Conservation (phyloP, 2,113 vertebrate species). For the Tetrao urogallus region DNA sequence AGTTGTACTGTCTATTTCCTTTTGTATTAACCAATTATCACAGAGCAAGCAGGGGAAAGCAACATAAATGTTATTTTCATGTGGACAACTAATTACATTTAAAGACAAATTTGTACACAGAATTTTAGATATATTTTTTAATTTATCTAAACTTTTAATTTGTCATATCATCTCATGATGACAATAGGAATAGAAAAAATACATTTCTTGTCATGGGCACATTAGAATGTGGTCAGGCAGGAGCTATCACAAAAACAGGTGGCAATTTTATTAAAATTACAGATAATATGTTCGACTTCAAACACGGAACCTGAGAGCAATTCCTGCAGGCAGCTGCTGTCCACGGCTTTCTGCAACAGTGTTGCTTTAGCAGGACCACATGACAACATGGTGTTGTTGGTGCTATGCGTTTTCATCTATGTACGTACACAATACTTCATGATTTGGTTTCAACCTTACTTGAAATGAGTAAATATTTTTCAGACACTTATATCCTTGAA, state of each 20-base stretch:
- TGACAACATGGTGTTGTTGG: background rate
- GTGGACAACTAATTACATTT: constrained; percentile 32
- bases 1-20: background rate
- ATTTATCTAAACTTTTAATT: constrained; percentile 45
- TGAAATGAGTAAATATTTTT: background rate
- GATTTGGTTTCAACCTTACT: background rate
- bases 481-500: background rate
- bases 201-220: too few relatives aligned
- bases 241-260: background rate
- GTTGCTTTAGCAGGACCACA: background rate
- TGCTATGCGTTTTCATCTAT: background rate
- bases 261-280: constrained; percentile 37
- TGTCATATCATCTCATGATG: background rate
- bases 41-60: background rate
- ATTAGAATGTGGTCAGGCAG: background rate
- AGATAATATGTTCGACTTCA: background rate
- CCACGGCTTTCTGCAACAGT: rapidly evolving
- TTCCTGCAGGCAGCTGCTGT: constrained; percentile 2
- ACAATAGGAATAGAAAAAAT: too few relatives aligned
- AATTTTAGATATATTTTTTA: constrained; percentile 47
- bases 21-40: background rate
- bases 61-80: background rate
- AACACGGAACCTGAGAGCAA: background rate
- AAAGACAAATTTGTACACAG: background rate
- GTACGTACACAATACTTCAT: background rate